Evolutionary conservation across 2,113 vertebrate species (phyloP).

Genomic region (Anseranas semipalmata): DNA sequence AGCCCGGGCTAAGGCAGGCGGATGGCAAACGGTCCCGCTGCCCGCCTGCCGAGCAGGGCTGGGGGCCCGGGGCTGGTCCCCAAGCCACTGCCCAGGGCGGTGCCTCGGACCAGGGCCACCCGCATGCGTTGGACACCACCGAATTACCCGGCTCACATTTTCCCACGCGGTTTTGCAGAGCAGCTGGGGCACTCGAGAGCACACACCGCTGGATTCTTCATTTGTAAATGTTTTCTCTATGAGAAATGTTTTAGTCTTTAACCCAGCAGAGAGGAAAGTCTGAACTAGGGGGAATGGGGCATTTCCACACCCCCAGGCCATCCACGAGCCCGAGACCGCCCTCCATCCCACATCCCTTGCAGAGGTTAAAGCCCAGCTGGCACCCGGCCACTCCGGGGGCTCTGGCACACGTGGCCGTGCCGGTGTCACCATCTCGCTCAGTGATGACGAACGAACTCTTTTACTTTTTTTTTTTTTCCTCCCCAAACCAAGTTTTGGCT

Average conservation of each 20-base stretch:
- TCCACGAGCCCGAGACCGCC: fast-evolving
- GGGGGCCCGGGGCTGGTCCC: fast-evolving
- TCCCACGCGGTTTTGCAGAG: background rate
- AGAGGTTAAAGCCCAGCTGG: background rate
- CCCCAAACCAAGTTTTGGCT: background rate
- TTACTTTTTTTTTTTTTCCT: background rate
- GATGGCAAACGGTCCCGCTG: background rate
- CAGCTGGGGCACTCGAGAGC: background rate
- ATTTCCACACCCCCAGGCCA: background rate
- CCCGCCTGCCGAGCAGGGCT: background rate
- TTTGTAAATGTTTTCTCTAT: too few relatives aligned
- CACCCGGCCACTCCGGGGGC: background rate
- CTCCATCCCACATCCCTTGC: background rate
- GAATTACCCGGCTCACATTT: fast-evolving
- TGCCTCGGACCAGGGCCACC: background rate
- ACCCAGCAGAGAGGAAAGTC: background rate
- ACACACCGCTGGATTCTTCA: background rate
- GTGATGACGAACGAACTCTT: background rate
- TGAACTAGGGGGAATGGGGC: background rate
- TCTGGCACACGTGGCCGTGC: background rate
- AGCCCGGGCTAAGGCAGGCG: background rate
- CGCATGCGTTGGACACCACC: background rate
- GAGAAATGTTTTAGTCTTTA: background rate
- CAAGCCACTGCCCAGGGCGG: background rate
- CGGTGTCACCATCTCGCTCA: background rate